Percentiles rank a stretch among this genome's conserved stretches.
phyloP scores from a whole-genome alignment of 2,113 vertebrate genomes.

The Speoplatyrhinus poulsoni region DNA sequence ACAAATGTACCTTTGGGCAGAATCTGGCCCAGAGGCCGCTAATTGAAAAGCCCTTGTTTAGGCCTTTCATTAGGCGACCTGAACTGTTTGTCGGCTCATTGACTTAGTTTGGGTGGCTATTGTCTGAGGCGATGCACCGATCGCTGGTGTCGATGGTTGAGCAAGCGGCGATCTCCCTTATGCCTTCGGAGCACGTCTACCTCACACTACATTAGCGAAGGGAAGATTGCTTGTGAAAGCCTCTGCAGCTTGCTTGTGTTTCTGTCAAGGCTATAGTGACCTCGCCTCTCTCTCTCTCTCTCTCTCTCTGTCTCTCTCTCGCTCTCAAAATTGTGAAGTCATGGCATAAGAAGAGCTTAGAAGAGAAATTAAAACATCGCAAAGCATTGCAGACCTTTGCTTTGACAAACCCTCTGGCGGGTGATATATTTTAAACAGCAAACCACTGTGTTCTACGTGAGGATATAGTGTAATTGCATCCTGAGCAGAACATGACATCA shows the following conservation, averaged over 20 bases:
- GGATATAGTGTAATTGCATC: too few relatives aligned
- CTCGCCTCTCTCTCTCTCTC: constrained; percentile 6
- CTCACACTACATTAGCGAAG: constrained; percentile 19
- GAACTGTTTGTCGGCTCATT: not conserved
- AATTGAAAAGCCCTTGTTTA: too few relatives aligned
- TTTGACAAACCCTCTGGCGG: too few relatives aligned
- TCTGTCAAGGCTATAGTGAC: not conserved
- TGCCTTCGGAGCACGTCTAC: constrained; percentile 1
- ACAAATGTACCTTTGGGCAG: too few relatives aligned
- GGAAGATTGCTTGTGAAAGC: constrained; percentile 30
- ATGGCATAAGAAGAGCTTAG: too few relatives aligned
- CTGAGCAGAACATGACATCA: too few relatives aligned
- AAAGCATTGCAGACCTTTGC: too few relatives aligned
- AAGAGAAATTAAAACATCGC: too few relatives aligned
- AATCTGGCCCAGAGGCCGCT: too few relatives aligned
- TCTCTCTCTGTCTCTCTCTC: not conserved
- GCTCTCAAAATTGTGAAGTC: not conserved
- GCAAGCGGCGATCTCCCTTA: constrained; percentile 16
- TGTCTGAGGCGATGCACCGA: constrained; percentile 10
- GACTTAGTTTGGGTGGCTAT: constrained; percentile 23
- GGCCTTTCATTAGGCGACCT: not conserved
- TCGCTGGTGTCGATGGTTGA: not conserved
- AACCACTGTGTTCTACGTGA: too few relatives aligned
- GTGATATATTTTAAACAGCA: too few relatives aligned
- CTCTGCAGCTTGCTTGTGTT: constrained; percentile 6